phyloP scores from a whole-genome alignment of 2,113 vertebrate species.

The Ctenomys sociabilis region DNA sequence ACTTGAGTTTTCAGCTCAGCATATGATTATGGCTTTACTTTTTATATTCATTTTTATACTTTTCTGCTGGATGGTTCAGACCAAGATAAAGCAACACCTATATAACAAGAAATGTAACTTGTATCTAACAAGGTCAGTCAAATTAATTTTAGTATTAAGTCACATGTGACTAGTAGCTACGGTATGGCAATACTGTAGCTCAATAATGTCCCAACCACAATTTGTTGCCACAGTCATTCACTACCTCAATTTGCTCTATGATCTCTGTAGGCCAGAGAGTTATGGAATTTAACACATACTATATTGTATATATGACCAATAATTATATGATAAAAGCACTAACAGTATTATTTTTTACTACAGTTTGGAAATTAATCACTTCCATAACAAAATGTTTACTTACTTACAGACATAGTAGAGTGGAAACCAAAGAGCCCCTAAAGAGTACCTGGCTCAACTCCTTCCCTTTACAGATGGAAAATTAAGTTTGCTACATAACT shows the following conservation, averaged over 20 bases:
- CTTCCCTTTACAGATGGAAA: background rate
- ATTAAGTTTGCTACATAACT: background rate
- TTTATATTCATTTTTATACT: too few relatives aligned
- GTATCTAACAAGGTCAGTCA: too few relatives aligned
- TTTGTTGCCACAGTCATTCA: background rate
- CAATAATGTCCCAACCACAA: background rate
- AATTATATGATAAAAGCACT: background rate
- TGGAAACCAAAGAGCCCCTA: background rate
- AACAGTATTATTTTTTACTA: background rate
- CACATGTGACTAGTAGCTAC: background rate
- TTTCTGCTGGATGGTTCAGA: too few relatives aligned
- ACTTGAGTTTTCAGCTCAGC: too few relatives aligned
- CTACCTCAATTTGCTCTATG: background rate
- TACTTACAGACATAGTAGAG: background rate
- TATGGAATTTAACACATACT: background rate
- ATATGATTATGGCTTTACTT: too few relatives aligned
- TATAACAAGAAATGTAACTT: too few relatives aligned
- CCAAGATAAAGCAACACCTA: too few relatives aligned
- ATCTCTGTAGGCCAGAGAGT: background rate
- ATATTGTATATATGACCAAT: background rate
- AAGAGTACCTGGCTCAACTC: background rate
- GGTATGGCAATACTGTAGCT: background rate
- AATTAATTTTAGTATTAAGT: constrained; percentile 33
- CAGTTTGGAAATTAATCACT: background rate
- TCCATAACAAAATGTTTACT: constrained; percentile 24